Conservation (phyloP, 2,888 invertebrate species). For the Psylliodes chrysocephalus region DNA sequence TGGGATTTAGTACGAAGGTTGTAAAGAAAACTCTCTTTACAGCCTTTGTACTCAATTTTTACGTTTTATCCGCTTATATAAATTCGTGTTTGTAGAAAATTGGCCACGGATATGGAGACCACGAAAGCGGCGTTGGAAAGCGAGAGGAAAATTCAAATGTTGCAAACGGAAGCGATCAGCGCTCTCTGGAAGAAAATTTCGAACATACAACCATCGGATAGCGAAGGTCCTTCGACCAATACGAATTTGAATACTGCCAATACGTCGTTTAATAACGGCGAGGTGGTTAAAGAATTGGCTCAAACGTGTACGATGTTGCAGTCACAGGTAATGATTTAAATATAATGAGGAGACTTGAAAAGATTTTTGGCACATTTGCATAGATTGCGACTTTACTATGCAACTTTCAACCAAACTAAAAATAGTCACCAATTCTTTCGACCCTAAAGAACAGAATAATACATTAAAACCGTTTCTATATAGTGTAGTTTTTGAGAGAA, state of each 20-base stretch:
- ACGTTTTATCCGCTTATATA: too few relatives aligned
- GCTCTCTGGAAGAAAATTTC: constrained; percentile 90
- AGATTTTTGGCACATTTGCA: too few relatives aligned
- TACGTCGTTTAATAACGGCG: constrained; percentile 65
- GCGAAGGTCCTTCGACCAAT: constrained; percentile 29
- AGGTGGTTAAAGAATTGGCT: constrained; percentile 77
- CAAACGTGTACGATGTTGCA: constrained; percentile 81
- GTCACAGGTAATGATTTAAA: constrained; percentile 70
- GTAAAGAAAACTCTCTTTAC: too few relatives aligned
- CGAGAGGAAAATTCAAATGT: constrained; percentile 84
- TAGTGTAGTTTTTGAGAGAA: too few relatives aligned
- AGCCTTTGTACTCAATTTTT: too few relatives aligned
- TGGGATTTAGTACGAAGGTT: too few relatives aligned
- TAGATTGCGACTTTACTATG: too few relatives aligned
- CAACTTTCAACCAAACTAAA: too few relatives aligned
- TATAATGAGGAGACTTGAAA: too few relatives aligned
- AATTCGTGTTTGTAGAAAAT: constrained; percentile 68
- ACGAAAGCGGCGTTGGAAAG: constrained; percentile 86
- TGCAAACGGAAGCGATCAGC: constrained; percentile 92
- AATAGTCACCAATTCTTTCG: too few relatives aligned
- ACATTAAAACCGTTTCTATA: too few relatives aligned
- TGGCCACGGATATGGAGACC: constrained; percentile 85
- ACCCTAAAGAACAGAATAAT: too few relatives aligned
- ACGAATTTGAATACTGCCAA: constrained; percentile 50
- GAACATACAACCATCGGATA: constrained; percentile 67